A percentile compares a stretch with the other conserved stretches of the same genome.
phyloP scores from a whole-genome alignment of 2,113 vertebrate species.

The Pteropus alecto region DNA sequence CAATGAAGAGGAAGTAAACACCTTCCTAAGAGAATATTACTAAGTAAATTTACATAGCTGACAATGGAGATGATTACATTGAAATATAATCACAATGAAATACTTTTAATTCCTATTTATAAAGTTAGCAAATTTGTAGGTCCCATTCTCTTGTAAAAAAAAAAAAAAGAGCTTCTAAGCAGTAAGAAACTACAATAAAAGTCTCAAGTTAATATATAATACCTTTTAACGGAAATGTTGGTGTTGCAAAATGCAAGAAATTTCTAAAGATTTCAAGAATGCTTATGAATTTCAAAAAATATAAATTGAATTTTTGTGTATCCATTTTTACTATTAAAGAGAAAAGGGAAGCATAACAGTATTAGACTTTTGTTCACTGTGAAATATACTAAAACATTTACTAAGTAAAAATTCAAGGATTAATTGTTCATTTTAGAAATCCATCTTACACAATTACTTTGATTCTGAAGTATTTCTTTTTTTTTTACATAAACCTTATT shows the following conservation, averaged over 20 bases:
- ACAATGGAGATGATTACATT: not conserved
- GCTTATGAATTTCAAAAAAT: constrained; percentile 22
- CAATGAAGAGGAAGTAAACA: not conserved
- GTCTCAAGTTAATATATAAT: not conserved
- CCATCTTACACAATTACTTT: not conserved
- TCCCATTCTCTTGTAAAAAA: not conserved
- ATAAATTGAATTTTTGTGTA: constrained; percentile 8
- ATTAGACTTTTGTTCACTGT: not conserved
- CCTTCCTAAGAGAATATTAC: not conserved
- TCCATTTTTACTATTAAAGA: constrained; percentile 33
- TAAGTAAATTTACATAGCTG: not conserved
- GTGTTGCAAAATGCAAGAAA: constrained; percentile 7
- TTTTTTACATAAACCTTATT: not conserved
- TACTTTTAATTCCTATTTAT: not conserved
- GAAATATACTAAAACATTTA: not conserved
- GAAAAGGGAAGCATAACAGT: not conserved
- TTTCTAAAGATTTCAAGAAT: constrained; percentile 19
- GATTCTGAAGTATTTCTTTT: not conserved
- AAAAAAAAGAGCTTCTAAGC: not conserved
- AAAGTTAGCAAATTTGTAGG: not conserved
- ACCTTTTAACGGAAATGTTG: not conserved
- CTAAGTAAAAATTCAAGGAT: not conserved
- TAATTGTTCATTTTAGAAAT: not conserved
- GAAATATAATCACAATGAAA: constrained; percentile 19
- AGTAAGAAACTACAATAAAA: not conserved